Evolutionary conservation across 2,888 invertebrate species (phyloP).

Genomic region (Trissolcus brochymenae): DNA sequence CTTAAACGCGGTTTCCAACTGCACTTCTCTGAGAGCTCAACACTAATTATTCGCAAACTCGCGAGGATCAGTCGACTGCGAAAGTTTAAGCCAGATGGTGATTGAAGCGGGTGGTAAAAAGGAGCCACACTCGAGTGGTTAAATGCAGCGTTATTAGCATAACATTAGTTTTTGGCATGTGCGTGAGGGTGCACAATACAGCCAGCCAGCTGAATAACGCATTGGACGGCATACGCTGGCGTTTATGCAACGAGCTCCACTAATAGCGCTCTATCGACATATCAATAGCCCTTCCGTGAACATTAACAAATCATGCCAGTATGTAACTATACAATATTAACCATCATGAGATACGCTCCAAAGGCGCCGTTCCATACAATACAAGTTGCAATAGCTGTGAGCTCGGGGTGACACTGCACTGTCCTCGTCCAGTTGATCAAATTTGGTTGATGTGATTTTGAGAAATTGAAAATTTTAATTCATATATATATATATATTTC

Average conservation of each 20-base stretch:
- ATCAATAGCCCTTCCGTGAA: conserved; percentile 65
- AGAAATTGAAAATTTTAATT: background rate
- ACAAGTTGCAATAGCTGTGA: conserved; percentile 17
- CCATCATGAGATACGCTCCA: conserved; percentile 43
- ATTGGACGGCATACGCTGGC: conserved; percentile 45
- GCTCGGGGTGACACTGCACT: background rate
- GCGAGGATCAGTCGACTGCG: background rate
- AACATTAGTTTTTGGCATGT: conserved; percentile 55
- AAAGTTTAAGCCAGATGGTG: conserved; percentile 20
- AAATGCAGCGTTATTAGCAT: conserved; percentile 47
- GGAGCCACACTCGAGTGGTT: conserved; percentile 19
- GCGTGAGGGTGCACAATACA: conserved; percentile 42
- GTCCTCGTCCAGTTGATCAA: background rate
- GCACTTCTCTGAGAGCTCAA: no score
- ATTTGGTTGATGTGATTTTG: background rate
- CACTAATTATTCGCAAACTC: background rate
- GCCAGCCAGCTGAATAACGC: conserved; percentile 15
- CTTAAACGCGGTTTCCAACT: no score
- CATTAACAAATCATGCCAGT: conserved; percentile 67
- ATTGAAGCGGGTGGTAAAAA: conserved; percentile 37
- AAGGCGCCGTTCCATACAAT: conserved; percentile 18
- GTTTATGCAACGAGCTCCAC: conserved; percentile 61
- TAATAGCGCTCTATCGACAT: conserved; percentile 66
- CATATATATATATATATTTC: background rate
- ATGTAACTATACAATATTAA: conserved; percentile 46